phyloP scores from a whole-genome alignment of 2,797 vertebrate species.

The Odontamblyopus lacepedii region DNA sequence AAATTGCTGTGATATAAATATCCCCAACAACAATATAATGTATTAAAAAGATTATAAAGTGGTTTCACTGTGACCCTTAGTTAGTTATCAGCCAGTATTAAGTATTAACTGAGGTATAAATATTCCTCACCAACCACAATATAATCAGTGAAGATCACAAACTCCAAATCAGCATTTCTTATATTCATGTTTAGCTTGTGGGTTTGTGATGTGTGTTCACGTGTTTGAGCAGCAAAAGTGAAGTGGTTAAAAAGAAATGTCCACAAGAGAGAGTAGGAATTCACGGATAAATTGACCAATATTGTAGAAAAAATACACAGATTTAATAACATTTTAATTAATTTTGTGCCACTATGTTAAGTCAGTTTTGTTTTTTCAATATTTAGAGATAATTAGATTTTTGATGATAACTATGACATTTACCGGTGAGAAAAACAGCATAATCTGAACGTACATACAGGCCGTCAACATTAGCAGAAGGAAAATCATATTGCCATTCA shows the following conservation, averaged over 20 bases:
- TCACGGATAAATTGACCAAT: neutral
- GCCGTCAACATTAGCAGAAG: too few species aligned
- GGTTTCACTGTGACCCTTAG: too few species aligned
- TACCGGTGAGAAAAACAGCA: too few species aligned
- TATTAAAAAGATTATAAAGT: too few species aligned
- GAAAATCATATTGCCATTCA: too few species aligned
- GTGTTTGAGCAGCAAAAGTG: conserved; percentile 4
- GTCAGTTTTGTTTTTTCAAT: too few species aligned
- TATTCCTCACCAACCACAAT: neutral
- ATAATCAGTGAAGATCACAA: neutral
- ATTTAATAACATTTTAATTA: neutral
- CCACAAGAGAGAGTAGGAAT: neutral
- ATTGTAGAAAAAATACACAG: neutral
- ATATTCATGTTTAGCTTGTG: neutral
- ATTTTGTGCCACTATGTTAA: too few species aligned
- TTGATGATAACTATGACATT: too few species aligned
- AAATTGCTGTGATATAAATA: too few species aligned
- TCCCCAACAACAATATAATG: too few species aligned
- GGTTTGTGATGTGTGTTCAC: conserved; percentile 1
- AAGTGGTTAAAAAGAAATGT: neutral
- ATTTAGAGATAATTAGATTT: too few species aligned
- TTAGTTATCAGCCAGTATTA: neutral
- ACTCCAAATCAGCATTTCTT: neutral
- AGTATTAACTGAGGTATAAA: neutral
- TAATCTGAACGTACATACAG: too few species aligned